phyloP scores from a whole-genome alignment of 2,888 invertebrate species.

The Cephus runcator region DNA sequence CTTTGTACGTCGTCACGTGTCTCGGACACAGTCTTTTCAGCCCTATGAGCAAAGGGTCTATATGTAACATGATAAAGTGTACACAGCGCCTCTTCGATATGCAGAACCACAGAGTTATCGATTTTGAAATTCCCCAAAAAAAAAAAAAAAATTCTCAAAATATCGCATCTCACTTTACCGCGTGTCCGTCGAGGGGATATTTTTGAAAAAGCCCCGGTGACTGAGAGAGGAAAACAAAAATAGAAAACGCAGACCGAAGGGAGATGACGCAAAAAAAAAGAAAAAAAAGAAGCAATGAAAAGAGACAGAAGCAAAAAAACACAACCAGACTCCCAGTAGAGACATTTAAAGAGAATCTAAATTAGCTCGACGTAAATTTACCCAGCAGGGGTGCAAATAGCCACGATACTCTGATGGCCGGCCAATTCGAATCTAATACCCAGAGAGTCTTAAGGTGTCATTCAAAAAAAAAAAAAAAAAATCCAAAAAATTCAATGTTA shows the following conservation, averaged over 20 bases:
- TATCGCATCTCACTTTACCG: neutral
- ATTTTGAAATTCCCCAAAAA: neutral
- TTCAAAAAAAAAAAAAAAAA: neutral
- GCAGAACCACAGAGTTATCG: neutral
- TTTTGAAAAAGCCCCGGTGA: neutral
- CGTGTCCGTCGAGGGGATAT: neutral
- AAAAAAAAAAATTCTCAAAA: neutral
- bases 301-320: conserved; percentile 10
- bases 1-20: too few relatives aligned
- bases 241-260: conserved; percentile 16
- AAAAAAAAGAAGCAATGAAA: neutral
- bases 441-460: conserved; percentile 11
- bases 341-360: neutral
- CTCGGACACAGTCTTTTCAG: too few relatives aligned
- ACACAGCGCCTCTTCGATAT: neutral
- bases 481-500: neutral
- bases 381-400: conserved; percentile 49
- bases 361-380: conserved; percentile 46
- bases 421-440: conserved; percentile 1
- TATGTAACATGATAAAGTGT: neutral
- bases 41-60: too few relatives aligned
- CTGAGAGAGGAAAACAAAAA: conserved; percentile 25
- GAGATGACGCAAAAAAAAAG: conserved; percentile 4
- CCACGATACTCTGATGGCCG: neutral
- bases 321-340: neutral